Percentiles rank a stretch among this genome's conserved stretches.
These are phyloP conservation scores for Hippolais icterina DNA, from an alignment of 2,113 vertebrate genomes.

Conservation along the genomic window DNA sequence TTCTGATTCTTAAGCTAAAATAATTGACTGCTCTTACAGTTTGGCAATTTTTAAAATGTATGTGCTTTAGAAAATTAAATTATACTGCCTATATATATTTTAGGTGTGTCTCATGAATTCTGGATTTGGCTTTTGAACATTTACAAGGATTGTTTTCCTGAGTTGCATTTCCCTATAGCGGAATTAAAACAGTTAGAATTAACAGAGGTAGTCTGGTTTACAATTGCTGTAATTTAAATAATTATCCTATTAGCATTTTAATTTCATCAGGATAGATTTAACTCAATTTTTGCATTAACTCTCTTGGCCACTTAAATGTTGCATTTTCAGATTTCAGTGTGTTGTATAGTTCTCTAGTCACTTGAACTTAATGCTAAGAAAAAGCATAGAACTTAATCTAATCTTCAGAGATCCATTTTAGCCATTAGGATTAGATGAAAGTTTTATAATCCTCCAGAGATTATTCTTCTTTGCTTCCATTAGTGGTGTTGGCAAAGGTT, in stretches of 20 bases:
- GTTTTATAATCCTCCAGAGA: neutral
- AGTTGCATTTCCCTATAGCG: neutral
- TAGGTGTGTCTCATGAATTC: neutral
- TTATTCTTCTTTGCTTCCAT: neutral
- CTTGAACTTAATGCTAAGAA: neutral
- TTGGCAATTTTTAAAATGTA: neutral
- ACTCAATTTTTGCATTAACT: neutral
- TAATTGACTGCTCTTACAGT: neutral
- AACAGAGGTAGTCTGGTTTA: neutral
- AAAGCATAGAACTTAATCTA: neutral
- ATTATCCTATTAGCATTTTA: neutral
- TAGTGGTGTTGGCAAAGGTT: neutral
- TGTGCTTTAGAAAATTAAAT: neutral
- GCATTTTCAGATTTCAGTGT: neutral
- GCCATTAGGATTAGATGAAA: neutral
- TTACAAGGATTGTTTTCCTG: neutral
- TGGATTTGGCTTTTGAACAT: neutral
- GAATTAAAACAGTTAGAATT: neutral
- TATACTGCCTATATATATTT: neutral
- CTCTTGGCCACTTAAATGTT: neutral
- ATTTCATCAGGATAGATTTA: neutral
- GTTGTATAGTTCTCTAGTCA: neutral
- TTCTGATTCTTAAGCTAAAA: neutral
- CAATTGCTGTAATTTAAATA: neutral
- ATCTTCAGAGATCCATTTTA: neutral